Conservation (phyloP, 2,888 invertebrate species). For the Minunthozetes semirufus region DNA sequence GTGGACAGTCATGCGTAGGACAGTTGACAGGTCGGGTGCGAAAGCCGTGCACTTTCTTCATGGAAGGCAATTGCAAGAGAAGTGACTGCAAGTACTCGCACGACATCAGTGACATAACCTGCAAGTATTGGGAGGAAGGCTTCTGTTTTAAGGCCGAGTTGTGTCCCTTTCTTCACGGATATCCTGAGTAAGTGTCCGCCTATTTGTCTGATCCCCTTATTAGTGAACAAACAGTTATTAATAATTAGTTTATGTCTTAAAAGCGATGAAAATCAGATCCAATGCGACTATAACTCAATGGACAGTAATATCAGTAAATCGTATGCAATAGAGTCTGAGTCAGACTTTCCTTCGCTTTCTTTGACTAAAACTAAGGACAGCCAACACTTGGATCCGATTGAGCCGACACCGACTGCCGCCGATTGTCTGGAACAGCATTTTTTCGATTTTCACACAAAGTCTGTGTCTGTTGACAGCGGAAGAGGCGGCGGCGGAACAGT, state of each 20-base stretch:
- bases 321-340: slow-evolving; percentile 41
- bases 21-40: slow-evolving; percentile 8
- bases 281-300: background rate
- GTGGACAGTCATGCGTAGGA: no score
- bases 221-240: no score
- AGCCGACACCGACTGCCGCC: no score
- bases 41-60: slow-evolving; percentile 50
- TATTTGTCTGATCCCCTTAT: background rate
- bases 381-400: background rate
- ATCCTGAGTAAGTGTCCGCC: slow-evolving; percentile 7
- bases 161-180: slow-evolving; percentile 43
- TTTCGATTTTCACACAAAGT: background rate
- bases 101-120: slow-evolving; percentile 51
- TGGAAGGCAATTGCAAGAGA: slow-evolving; percentile 52
- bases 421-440: background rate
- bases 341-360: slow-evolving; percentile 41
- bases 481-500: background rate
- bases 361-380: background rate
- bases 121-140: slow-evolving; percentile 52
- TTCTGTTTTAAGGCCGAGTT: slow-evolving; percentile 51
- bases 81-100: slow-evolving; percentile 53
- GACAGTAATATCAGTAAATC: background rate
- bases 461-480: background rate
- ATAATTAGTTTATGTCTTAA: no score
- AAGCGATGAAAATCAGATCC: background rate